Base-by-base conservation (phyloP, 2,797 vertebrate species). In the Xenopus petersii region DNA sequence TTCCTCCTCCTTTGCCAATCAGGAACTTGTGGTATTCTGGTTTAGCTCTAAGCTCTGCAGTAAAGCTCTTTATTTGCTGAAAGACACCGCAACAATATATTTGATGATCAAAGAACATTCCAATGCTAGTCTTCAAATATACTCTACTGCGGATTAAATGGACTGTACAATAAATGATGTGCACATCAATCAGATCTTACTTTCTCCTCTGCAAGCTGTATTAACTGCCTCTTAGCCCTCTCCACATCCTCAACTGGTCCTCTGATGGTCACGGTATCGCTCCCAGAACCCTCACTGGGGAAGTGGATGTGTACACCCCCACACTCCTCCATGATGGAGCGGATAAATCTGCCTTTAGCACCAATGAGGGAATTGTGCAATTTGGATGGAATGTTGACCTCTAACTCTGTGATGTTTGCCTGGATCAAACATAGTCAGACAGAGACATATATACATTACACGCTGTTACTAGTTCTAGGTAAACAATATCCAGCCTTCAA, bases 21-120 rank as follows among this genome's bases (percentile, higher is more conserved):
- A 99, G 93, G 89, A 99, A 99, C 82, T 98, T 99, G 90, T 99
- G 98, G 84, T 99, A 99, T 72, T 99, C 98, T 0, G 97, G 96
- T 84, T 99, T 99, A 58, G 98, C 98, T 5, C 91, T 94, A 75
- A 99, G 91, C 86, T 99, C 98, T 0, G 93, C 95, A 0, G 96
- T 98, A 81, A 95, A 95, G 81, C 95, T 99, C 88, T 97, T 99
- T 1, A 89, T 99, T 98, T 99, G 98, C 98, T 99, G 80, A 26
- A 80, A 77, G 5, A 55, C 26, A 33, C 4, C 49, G 1, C 6
- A 51, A 51, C 49, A 2, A 51, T 51, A 15, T 51, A 12, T 30
- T 2, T 30, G 26, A 30, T 30, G 26, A 30, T 51, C 49, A 51
- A 51, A 1, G 49, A 13, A 12, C 36, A 12, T 51, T 51, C 15